Percentiles rank a stretch among this genome's conserved stretches.
Conservation (phyloP, 1,140 invertebrate species). For the Scaptodrosophila lebanonensis region DNA sequence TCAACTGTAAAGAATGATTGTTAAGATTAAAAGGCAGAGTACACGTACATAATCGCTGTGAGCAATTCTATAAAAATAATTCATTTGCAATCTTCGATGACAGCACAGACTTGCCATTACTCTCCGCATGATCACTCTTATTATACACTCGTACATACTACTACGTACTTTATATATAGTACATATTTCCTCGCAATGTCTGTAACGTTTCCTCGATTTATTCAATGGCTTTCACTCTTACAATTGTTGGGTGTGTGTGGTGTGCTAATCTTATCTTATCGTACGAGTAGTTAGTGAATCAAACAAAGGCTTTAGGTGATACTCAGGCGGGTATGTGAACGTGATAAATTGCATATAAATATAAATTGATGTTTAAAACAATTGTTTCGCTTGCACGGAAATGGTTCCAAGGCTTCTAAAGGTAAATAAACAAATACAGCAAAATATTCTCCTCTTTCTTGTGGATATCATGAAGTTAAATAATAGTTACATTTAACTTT, state of each 20-base stretch:
- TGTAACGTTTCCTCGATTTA: conserved; percentile 28
- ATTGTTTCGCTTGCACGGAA: too few relatives aligned
- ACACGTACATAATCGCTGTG: conserved; percentile 6
- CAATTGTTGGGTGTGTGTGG: conserved; percentile 14
- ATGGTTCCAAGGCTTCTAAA: too few relatives aligned
- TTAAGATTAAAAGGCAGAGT: conserved; percentile 1
- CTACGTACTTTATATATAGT: conserved; percentile 15
- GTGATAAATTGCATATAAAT: too few relatives aligned
- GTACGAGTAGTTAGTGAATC: conserved; percentile 32
- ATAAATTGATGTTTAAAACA: too few relatives aligned
- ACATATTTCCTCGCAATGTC: conserved; percentile 29
- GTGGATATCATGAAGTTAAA: too few relatives aligned
- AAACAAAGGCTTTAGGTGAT: conserved; percentile 37
- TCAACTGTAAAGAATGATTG: not conserved
- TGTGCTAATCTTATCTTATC: conserved; percentile 58
- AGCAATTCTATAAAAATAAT: conserved; percentile 8
- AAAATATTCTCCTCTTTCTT: too few relatives aligned
- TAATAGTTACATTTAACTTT: too few relatives aligned
- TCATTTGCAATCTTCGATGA: conserved; percentile 58
- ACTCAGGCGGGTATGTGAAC: conserved; percentile 28
- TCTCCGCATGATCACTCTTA: too few relatives aligned
- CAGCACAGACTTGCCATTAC: conserved; percentile 43
- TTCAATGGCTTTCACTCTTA: conserved; percentile 18
- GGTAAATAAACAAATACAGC: too few relatives aligned
- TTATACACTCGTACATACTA: conserved; percentile 24